phyloP scores from a whole-genome alignment of 2,888 invertebrate genomes.

The Drosophila nigritarsus region DNA sequence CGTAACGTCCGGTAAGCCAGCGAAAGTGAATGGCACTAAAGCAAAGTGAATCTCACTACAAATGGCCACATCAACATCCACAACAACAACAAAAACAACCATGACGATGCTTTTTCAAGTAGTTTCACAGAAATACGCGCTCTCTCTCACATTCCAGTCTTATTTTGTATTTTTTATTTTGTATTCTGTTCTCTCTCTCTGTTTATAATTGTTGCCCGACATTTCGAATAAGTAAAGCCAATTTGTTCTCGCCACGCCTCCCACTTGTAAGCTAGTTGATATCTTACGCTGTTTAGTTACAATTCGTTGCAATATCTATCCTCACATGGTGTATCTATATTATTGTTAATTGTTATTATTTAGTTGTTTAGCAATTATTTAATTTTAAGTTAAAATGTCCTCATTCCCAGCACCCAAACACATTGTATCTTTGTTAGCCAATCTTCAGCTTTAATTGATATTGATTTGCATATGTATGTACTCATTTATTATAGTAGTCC shows the following conservation, averaged over 20 bases:
- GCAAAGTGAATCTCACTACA: slow-evolving; percentile 64
- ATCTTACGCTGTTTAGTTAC: slow-evolving; percentile 42
- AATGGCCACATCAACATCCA: not conserved
- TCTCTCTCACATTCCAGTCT: slow-evolving; percentile 47
- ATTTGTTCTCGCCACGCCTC: slow-evolving; percentile 54
- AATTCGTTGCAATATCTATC: slow-evolving; percentile 71
- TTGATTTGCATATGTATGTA: slow-evolving; percentile 49
- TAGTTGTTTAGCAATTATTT: slow-evolving; percentile 66
- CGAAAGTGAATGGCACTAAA: slow-evolving; percentile 78
- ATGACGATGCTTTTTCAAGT: slow-evolving; percentile 54
- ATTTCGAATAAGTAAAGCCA: slow-evolving; percentile 66
- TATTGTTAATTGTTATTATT: slow-evolving; percentile 75
- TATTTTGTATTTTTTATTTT: slow-evolving; percentile 20
- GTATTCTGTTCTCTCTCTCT: slow-evolving; percentile 19
- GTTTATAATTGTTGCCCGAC: slow-evolving; percentile 20
- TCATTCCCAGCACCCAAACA: slow-evolving; percentile 13
- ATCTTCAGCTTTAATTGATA: slow-evolving; percentile 59
- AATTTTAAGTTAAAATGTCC: slow-evolving; percentile 53
- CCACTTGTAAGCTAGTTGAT: slow-evolving; percentile 20
- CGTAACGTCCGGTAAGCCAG: slow-evolving; percentile 85
- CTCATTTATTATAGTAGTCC: slow-evolving; percentile 28
- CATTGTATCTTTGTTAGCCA: slow-evolving; percentile 59
- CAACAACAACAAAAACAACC: slow-evolving; percentile 32
- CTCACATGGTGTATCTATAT: slow-evolving; percentile 45
- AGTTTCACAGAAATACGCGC: slow-evolving; percentile 36